These are phyloP conservation scores for Caranx melampygus DNA, from an alignment of 2,113 vertebrate species.

Conservation along the genomic window DNA sequence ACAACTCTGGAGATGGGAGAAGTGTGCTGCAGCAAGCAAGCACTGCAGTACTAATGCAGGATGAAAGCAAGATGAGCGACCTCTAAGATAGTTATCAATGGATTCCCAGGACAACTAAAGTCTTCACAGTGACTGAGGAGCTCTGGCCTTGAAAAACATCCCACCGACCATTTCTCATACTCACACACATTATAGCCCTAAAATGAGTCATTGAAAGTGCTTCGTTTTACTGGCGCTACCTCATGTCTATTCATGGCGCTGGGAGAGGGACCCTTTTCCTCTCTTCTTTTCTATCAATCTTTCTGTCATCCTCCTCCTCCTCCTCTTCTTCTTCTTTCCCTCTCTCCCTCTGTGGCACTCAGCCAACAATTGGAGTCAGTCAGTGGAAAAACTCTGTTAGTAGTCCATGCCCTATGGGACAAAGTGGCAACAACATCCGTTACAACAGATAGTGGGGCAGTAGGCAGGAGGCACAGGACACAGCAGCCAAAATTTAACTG, in stretches of 20 bases:
- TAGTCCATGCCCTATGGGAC: slow-evolving; percentile 75
- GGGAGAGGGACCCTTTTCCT: slow-evolving; percentile 22
- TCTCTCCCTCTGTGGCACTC: slow-evolving; percentile 59
- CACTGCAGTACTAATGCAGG: slow-evolving; percentile 73
- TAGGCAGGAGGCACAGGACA: slow-evolving; percentile 34
- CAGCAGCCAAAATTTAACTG: slow-evolving; percentile 55
- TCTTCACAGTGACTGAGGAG: slow-evolving; percentile 49
- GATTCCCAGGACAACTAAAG: slow-evolving; percentile 56
- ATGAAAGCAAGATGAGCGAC: slow-evolving; percentile 70
- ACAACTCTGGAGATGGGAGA: slow-evolving; percentile 19
- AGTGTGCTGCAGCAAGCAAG: slow-evolving; percentile 60
- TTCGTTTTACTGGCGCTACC: slow-evolving; percentile 23
- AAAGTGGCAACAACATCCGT: slow-evolving; percentile 72
- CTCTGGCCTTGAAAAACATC: slow-evolving; percentile 40
- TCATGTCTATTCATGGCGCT: slow-evolving; percentile 38
- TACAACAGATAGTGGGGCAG: slow-evolving; percentile 65
- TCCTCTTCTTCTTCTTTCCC: slow-evolving; percentile 36
- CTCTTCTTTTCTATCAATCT: slow-evolving; percentile 1
- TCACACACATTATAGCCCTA: slow-evolving; percentile 34
- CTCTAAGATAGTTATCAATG: slow-evolving; percentile 65
- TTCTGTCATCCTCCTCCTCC: slow-evolving; percentile 38
- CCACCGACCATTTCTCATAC: slow-evolving; percentile 38
- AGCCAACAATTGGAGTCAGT: slow-evolving; percentile 74
- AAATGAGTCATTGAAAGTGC: slow-evolving; percentile 50
- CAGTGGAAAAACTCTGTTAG: slow-evolving; percentile 79